Conservation (phyloP, 92 coral and sea anemone genomes). For the Umimayanthus chanpuru region DNA sequence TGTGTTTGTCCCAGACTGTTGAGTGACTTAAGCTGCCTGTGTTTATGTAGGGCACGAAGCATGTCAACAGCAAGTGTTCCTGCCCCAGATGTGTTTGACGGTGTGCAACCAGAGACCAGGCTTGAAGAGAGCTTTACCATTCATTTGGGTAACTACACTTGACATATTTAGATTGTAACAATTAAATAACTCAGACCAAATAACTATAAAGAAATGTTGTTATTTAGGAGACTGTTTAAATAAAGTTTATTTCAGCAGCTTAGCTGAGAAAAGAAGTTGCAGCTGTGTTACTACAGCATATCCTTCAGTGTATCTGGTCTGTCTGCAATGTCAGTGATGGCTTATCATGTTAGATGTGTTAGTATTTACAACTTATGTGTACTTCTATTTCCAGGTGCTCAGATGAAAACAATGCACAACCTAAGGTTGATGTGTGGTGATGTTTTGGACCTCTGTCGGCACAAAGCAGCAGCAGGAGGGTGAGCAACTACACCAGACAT, state of each 20-base stretch:
- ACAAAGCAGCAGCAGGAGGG: constrained; percentile 93
- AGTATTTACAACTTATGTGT: no score
- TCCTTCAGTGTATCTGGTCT: no score
- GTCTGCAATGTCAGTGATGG: neutral
- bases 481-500: constrained; percentile 31
- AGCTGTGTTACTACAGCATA: no score
- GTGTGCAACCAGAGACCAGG: constrained; percentile 65
- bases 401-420: constrained; percentile 95
- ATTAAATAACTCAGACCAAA: no score
- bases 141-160: constrained; percentile 71
- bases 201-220: no score
- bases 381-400: constrained; percentile 75
- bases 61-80: constrained; percentile 79
- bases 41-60: constrained; percentile 66
- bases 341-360: no score
- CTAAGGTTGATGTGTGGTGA: constrained; percentile 87
- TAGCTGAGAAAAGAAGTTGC: no score
- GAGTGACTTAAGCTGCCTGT: neutral
- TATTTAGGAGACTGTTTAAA: no score
- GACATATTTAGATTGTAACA: no score
- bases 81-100: constrained; percentile 65
- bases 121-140: constrained; percentile 96
- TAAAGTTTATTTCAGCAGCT: no score
- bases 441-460: constrained; percentile 91
- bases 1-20: no score